Base-by-base conservation (phyloP, 1,140 invertebrate genomes). In the Lepidurus couesii region DNA sequence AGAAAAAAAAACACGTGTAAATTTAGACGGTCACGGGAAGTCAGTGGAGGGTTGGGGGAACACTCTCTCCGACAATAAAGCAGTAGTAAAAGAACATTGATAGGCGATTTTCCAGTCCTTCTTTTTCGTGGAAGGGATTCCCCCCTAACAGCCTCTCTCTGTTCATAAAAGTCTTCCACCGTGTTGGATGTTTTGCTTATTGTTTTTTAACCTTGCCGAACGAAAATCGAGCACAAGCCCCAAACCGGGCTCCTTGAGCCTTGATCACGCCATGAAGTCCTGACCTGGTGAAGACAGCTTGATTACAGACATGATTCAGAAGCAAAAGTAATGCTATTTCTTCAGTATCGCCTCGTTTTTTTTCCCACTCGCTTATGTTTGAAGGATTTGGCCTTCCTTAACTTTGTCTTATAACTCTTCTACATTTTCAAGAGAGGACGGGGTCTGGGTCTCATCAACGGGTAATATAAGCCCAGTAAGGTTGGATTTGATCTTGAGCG, bases 391-490 rank as follows among this genome's bases (percentile, higher is more conserved):
- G 34, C 34, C 4, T 34, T 34, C 34, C 8, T 7, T n/a, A 65
- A 65, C 53, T 65, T 65, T 13, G 53, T 21, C 53, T 65, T 65
- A 65, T 21, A 65, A 7, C 21, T 65, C 53, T 34, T 34, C 26
- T 34, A 34, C 34, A 34, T 34, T 34, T 4, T 34, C 34, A 34
- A 34, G 21, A 65, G 53, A 65, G 53, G 53, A 65, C 16, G 53
- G 21, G 21, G 53, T 65, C 53, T 65, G 53, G 53, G 53, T 65
- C 53, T 65, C 53, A 65, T 65, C 53, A 65, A 21, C 21, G 53
- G 53, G n/a, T 65, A 65, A 65, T 65, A 65, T 65, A 65, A 65
- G 53, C 53, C n/a, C 53, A 65, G 53, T 65, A 65, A 34, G 53
- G 53, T 65, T 65, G 53, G 53, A 65, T 65, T 65, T 65, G 53